Percentiles rank a stretch among this genome's conserved stretches.
Conservation (phyloP, 2,113 vertebrate species). For the Condylura cristata region DNA sequence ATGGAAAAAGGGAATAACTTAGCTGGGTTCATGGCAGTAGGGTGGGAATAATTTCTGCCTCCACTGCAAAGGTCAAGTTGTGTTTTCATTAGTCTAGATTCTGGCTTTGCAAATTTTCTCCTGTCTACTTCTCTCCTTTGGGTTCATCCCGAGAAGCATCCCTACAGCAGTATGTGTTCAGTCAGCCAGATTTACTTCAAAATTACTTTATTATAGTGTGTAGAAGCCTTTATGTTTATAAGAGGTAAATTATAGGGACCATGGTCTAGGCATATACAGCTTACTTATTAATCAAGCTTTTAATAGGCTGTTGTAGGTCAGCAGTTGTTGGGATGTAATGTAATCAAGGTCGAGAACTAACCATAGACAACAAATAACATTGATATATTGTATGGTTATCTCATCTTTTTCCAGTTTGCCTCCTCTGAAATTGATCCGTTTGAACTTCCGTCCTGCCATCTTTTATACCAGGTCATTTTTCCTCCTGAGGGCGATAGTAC, state of each 20-base stretch:
- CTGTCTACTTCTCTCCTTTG: background rate
- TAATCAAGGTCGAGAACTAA: constrained; percentile 3
- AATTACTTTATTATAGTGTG: background rate
- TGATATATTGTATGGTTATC: background rate
- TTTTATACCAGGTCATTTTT: background rate
- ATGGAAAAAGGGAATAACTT: background rate
- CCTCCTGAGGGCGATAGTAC: background rate
- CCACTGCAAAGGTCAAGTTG: background rate
- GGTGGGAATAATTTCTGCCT: background rate
- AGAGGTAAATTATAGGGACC: constrained; percentile 26
- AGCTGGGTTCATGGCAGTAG: background rate
- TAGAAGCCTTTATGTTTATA: background rate
- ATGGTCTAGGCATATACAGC: background rate
- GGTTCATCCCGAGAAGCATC: background rate
- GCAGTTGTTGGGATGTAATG: background rate
- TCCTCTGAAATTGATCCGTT: background rate
- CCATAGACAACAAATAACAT: background rate
- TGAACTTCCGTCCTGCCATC: background rate
- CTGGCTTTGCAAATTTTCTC: background rate
- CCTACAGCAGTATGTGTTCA: background rate
- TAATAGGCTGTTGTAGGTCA: background rate
- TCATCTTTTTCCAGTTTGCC: background rate
- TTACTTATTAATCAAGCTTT: constrained; percentile 39
- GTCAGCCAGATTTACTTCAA: background rate
- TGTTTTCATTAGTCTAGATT: background rate